Conservation (phyloP, 2,888 invertebrate genomes). For the Muschampia plurimacula region DNA sequence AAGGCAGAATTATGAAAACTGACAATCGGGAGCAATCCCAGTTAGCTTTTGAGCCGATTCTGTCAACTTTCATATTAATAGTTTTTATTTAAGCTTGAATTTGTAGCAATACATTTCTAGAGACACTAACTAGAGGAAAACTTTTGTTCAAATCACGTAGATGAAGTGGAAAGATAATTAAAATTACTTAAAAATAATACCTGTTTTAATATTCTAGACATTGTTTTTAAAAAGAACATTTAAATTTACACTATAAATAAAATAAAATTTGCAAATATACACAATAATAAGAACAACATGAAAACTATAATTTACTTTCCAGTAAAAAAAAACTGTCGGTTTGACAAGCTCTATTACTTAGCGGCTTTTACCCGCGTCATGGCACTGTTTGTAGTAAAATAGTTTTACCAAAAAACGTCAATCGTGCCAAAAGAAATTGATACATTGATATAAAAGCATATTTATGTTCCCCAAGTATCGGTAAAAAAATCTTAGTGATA, state of each 20-base stretch:
- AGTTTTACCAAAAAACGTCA: constrained; percentile 62
- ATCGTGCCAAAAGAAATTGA: constrained; percentile 77
- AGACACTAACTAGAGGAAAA: not conserved
- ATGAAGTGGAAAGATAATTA: not conserved
- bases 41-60: constrained; percentile 41
- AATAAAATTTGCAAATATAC: not conserved
- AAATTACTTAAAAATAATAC: not conserved
- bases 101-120: not conserved
- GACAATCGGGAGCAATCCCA: constrained; percentile 58
- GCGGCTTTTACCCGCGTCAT: constrained; percentile 53
- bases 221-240: too few relatives aligned
- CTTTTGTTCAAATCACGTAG: not conserved
- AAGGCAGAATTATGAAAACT: constrained; percentile 61
- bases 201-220: too few relatives aligned
- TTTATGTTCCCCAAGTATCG: constrained; percentile 78
- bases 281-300: not conserved
- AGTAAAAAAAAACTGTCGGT: not conserved
- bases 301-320: not conserved
- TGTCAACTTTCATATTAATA: constrained; percentile 51
- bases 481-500: constrained; percentile 80
- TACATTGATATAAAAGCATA: constrained; percentile 84
- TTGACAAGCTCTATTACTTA: constrained; percentile 13
- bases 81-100: constrained; percentile 37
- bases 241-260: too few relatives aligned
- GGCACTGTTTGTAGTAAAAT: constrained; percentile 53